A percentile compares a stretch with the other conserved stretches of the same genome.
These are phyloP conservation scores for Phymastichus coffea DNA, from an alignment of 1,140 invertebrate genomes.

Conservation along the genomic window DNA sequence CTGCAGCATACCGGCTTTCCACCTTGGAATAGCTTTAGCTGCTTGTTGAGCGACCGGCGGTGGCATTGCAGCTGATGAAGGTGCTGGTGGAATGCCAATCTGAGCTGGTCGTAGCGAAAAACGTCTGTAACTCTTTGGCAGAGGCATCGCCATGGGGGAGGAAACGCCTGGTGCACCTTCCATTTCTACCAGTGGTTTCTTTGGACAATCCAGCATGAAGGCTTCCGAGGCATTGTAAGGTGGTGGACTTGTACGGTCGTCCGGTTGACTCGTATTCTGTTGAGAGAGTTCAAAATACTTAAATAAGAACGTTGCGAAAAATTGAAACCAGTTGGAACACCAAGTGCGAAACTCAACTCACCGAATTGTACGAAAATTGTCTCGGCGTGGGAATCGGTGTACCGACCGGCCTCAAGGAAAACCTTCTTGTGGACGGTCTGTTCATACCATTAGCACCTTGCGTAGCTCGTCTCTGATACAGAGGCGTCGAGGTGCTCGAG, in stretches of 20 bases:
- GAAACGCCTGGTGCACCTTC: conserved; percentile 45
- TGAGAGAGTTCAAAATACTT: too few species aligned
- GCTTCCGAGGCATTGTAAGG: conserved; percentile 37
- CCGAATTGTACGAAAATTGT: not conserved
- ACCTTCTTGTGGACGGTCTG: conserved; percentile 38
- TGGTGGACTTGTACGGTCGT: conserved; percentile 27
- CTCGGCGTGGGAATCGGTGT: too few species aligned
- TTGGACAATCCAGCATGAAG: conserved; percentile 42
- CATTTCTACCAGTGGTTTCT: conserved; percentile 42
- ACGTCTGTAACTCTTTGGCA: conserved; percentile 24
- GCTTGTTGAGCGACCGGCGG: not conserved
- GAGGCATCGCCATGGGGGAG: conserved; percentile 34
- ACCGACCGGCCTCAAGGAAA: conserved; percentile 56
- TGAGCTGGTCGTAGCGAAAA: conserved; percentile 46
- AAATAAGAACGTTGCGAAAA: too few species aligned
- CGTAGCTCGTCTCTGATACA: conserved; percentile 33
- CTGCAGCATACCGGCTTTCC: conserved; percentile 51
- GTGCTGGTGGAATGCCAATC: conserved; percentile 31
- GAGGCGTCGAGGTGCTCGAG: conserved; percentile 33
- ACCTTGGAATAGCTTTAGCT: conserved; percentile 36
- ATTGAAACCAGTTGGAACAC: too few species aligned
- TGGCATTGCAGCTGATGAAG: not conserved
- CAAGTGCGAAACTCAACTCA: too few species aligned
- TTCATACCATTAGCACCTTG: not conserved
- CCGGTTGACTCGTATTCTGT: conserved; percentile 21